phyloP scores from a whole-genome alignment of 1,140 invertebrate genomes.

The Drosophila ironensis region DNA sequence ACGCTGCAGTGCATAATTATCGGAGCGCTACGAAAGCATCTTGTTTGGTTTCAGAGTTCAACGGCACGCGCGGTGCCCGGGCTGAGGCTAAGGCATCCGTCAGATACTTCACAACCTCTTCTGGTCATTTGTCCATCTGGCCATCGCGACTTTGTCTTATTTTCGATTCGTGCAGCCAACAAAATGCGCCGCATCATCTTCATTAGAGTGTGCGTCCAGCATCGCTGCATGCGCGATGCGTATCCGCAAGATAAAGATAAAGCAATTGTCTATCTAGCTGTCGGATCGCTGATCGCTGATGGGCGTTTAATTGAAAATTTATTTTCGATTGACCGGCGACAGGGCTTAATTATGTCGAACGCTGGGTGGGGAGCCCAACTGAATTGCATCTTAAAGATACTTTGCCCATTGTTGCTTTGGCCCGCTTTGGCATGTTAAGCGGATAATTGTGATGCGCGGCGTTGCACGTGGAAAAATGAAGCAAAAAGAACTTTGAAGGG shows the following conservation, averaged over 20 bases:
- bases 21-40: constrained; percentile 20
- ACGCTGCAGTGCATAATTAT: constrained; percentile 2
- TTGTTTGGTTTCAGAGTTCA: constrained; percentile 50
- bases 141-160: constrained; percentile 35
- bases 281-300: constrained; percentile 39
- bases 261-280: constrained; percentile 53
- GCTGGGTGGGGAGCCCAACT: constrained; percentile 14
- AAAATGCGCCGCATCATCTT: constrained; percentile 50
- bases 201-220: constrained; percentile 29
- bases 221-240: constrained; percentile 2
- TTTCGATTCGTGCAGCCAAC: constrained; percentile 53
- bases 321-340: constrained; percentile 39
- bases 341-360: constrained; percentile 51
- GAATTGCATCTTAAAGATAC: constrained; percentile 71
- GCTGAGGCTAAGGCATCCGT: constrained; percentile 24
- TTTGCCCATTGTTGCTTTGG: constrained; percentile 70
- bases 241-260: constrained; percentile 53
- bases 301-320: constrained; percentile 64
- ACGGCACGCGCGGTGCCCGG: constrained; percentile 51
- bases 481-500: constrained; percentile 79
- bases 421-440: constrained; percentile 70
- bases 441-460: constrained; percentile 72
- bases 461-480: constrained; percentile 57
- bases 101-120: constrained; percentile 44
- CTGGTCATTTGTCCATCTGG: constrained; percentile 53